Conservation (phyloP, 2,797 vertebrate species). For the Ceryle rudis region DNA sequence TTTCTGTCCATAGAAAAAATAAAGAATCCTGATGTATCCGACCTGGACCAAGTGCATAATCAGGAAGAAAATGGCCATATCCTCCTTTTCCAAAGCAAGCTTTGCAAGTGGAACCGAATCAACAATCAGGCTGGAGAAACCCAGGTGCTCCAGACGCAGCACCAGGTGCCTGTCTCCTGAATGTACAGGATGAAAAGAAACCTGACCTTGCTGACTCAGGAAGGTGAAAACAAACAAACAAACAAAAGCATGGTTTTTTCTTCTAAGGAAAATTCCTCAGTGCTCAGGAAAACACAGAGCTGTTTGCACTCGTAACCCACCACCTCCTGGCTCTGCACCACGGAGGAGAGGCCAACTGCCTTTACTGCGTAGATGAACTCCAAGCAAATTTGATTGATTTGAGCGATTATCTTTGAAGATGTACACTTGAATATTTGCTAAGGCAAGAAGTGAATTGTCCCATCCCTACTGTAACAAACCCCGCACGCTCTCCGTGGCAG, state of each 20-base stretch:
- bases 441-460: fast-evolving
- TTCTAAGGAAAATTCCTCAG: background rate
- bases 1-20: background rate
- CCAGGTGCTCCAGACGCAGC: background rate
- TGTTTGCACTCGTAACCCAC: fast-evolving
- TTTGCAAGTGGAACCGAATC: background rate
- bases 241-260: background rate
- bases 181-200: background rate
- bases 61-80: background rate
- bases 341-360: background rate
- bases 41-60: too few species aligned
- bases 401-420: background rate
- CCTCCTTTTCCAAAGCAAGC: background rate
- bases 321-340: background rate
- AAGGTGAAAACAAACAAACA: background rate
- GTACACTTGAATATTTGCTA: fast-evolving
- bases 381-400: fast-evolving
- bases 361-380: fast-evolving
- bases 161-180: background rate
- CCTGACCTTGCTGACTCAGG: background rate
- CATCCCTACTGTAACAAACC: background rate
- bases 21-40: background rate
- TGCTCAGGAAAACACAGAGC: background rate
- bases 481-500: fast-evolving
- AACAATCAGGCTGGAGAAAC: background rate